phyloP scores from a whole-genome alignment of 2,888 invertebrate genomes.

The Cryptus viduatorius region DNA sequence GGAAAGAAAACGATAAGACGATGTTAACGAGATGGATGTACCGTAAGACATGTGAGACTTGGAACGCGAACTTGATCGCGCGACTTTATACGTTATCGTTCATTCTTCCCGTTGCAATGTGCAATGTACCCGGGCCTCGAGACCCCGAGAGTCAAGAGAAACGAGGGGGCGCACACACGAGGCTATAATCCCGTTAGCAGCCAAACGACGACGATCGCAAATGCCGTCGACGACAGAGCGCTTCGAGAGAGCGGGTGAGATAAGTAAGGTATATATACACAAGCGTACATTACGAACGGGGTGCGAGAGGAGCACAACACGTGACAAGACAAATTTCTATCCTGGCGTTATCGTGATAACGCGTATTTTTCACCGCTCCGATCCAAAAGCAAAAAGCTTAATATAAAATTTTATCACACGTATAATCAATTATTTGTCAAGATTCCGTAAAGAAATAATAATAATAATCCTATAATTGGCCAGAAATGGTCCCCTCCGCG shows the following conservation, averaged over 20 bases:
- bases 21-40: slow-evolving; percentile 64
- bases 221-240: slow-evolving; percentile 32
- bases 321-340: slow-evolving; percentile 21
- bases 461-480: slow-evolving; percentile 69
- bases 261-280: slow-evolving; percentile 33
- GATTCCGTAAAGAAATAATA: slow-evolving; percentile 31
- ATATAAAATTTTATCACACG: slow-evolving; percentile 20
- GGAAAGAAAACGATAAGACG: slow-evolving; percentile 39
- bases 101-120: slow-evolving; percentile 59
- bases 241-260: slow-evolving; percentile 52
- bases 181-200: slow-evolving; percentile 66
- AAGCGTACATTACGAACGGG: not conserved
- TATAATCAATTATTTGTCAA: slow-evolving; percentile 40
- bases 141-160: not conserved
- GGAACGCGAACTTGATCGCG: slow-evolving; percentile 57
- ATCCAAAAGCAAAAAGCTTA: not conserved
- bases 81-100: slow-evolving; percentile 65
- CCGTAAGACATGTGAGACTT: slow-evolving; percentile 62
- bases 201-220: slow-evolving; percentile 50
- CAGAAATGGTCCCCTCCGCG: slow-evolving; percentile 67
- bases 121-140: slow-evolving; percentile 49
- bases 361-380: not conserved
- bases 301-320: slow-evolving; percentile 11
- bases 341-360: slow-evolving; percentile 14
- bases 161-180: slow-evolving; percentile 59